phyloP scores from a whole-genome alignment of 2,113 vertebrate genomes.

The Laticauda colubrina region DNA sequence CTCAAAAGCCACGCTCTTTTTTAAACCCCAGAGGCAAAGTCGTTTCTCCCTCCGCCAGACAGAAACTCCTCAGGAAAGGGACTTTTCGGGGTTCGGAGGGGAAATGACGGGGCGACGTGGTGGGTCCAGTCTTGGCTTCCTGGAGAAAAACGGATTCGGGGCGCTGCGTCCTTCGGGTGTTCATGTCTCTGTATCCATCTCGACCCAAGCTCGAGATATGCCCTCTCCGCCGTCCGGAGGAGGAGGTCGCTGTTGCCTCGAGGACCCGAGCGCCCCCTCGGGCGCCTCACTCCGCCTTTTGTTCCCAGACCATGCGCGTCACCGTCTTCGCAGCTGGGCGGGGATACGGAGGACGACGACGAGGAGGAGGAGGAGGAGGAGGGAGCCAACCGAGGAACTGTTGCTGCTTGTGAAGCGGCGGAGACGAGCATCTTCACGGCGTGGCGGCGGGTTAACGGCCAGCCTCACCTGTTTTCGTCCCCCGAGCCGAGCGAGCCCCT shows the following conservation, averaged over 20 bases:
- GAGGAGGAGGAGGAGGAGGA: not conserved
- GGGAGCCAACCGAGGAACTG: not conserved
- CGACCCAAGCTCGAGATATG: not conserved
- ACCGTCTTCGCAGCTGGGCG: conserved; percentile 62
- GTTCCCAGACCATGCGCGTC: conserved; percentile 70
- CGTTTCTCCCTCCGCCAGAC: not conserved
- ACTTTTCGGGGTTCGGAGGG: not conserved
- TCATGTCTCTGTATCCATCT: no score
- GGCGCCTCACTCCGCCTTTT: conserved; percentile 70
- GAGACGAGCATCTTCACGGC: not conserved
- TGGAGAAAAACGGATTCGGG: not conserved
- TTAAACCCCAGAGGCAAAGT: no score
- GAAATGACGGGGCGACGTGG: not conserved
- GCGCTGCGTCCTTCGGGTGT: not conserved
- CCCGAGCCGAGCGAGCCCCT: not conserved
- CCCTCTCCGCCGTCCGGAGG: conserved; percentile 34
- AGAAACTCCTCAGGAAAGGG: not conserved
- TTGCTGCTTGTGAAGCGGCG: not conserved
- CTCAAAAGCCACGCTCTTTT: not conserved
- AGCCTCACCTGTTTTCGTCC: not conserved
- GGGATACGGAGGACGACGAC: conserved; percentile 19
- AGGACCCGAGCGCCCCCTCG: conserved; percentile 46
- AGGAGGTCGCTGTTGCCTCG: conserved; percentile 75
- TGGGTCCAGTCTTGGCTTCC: not conserved
- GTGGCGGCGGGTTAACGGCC: not conserved